Evolutionary conservation across 2,888 invertebrate species (phyloP), one percentile per base, ranked within the genome.

Genomic region (Plebejus argus): DNA sequence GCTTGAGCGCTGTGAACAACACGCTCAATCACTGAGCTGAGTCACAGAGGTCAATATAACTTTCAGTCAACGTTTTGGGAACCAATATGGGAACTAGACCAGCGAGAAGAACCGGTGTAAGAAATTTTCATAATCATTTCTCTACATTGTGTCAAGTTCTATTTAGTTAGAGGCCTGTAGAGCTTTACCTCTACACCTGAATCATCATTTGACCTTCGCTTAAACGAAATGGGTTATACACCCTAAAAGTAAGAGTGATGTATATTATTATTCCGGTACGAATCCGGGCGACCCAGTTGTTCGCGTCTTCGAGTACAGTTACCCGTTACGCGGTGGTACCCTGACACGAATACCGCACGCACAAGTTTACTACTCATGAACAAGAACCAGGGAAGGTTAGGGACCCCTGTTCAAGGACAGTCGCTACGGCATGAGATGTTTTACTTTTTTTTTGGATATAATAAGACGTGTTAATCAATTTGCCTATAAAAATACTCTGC

Each of bases 261-360:
- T 20, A 3, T 66, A 66, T n/a, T n/a, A n/a, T n/a, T n/a, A n/a
- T 66, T 66, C 66, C 66, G 66, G 45, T 74, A 35, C 45, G 23
- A 74, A 28, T 74, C 74, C 74, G 74, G 74, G 23, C 74, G 74
- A 53, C 74, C 74, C 74, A 74, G 53, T 28, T 74, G 74, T 18
- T 39, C 49, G 72, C 45, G 72, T 49, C 71, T 39, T 45, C n/a
- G 53, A 49, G 74, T 74, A 74, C 74, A 74, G 74, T 74, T 74
- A 74, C 74, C 74, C 74, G 74, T 74, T 74, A 74, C 74, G 74
- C 74, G 23, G 74, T 39, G 53, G 49, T 49, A 28, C 45, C 39
- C 74, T 74, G 49, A 74, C 74, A 23, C 74, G 74, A 49, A 74
- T 74, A 74, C 74, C 74, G 74, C 74, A 74, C 74, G 74, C 74